Conservation (phyloP, 2,888 invertebrate genomes). For the Drosophila suboccidentalis region DNA sequence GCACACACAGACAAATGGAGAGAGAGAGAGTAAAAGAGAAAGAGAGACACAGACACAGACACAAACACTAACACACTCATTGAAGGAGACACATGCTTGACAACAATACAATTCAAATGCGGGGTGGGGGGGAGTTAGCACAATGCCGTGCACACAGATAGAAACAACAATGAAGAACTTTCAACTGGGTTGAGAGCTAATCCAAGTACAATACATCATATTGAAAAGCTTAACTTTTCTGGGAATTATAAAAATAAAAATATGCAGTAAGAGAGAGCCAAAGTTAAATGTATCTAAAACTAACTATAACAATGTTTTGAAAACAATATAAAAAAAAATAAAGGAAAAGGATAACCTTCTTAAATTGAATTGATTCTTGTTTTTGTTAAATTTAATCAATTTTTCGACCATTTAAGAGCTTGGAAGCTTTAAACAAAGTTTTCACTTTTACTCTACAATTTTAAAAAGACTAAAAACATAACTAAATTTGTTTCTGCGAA, state of each 20-base stretch:
- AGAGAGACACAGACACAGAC: slow-evolving; percentile 19
- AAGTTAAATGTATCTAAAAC: not conserved
- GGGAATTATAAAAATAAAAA: not conserved
- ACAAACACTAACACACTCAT: too few relatives aligned
- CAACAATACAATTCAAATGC: slow-evolving; percentile 53
- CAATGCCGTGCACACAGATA: slow-evolving; percentile 42
- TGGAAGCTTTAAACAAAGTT: too few relatives aligned
- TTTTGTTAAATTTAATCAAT: too few relatives aligned
- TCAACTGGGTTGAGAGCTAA: slow-evolving; percentile 42
- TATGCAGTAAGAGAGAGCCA: too few relatives aligned
- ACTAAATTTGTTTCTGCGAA: not conserved
- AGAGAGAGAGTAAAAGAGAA: slow-evolving; percentile 14
- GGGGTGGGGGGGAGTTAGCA: not conserved
- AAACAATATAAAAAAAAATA: too few relatives aligned
- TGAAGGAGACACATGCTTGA: slow-evolving; percentile 48
- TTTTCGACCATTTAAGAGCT: too few relatives aligned
- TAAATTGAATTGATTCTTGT: not conserved
- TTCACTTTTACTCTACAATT: too few relatives aligned
- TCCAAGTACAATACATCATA: slow-evolving; percentile 17
- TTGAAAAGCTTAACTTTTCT: slow-evolving; percentile 1
- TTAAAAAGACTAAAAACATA: too few relatives aligned
- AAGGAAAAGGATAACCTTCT: not conserved
- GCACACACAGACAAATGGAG: slow-evolving; percentile 26
- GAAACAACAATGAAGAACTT: slow-evolving; percentile 41
- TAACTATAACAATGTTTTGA: too few relatives aligned